phyloP scores from a whole-genome alignment of 1,140 invertebrate genomes.

The Stratiolaelaps scimitus region DNA sequence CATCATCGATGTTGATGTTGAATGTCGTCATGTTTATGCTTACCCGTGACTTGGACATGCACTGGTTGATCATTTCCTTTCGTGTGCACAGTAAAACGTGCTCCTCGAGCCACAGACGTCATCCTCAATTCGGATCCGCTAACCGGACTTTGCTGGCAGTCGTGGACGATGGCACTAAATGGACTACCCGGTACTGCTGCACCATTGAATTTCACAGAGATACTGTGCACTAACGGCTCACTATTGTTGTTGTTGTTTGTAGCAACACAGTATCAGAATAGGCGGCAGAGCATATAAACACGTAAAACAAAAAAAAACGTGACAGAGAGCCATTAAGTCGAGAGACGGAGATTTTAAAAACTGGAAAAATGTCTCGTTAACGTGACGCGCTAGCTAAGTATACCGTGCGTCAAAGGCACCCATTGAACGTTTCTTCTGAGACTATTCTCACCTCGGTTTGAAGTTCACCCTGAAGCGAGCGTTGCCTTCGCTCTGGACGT shows the following conservation, averaged over 20 bases:
- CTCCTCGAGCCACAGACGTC: conserved; percentile 48
- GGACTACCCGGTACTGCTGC: conserved; percentile 84
- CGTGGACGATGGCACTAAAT: conserved; percentile 57
- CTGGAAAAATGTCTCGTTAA: no score
- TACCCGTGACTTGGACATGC: conserved; percentile 36
- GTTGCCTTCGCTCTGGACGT: conserved; percentile 92
- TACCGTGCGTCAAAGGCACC: no score
- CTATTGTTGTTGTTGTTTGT: no score
- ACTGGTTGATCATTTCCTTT: conserved; percentile 38
- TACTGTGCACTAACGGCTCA: conserved; percentile 38
- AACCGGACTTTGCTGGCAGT: conserved; percentile 50
- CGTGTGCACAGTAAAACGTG: conserved; percentile 51
- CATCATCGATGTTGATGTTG: no score
- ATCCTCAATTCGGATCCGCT: conserved; percentile 51
- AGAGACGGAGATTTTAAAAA: no score
- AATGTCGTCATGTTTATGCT: no score
- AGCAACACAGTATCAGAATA: not conserved
- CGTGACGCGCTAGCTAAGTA: no score
- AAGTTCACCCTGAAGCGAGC: conserved; percentile 91
- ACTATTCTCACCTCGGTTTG: conserved; percentile 65
- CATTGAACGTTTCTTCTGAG: no score
- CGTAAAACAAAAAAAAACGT: conserved; percentile 46
- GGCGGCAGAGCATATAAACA: not conserved
- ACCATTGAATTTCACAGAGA: conserved; percentile 87
- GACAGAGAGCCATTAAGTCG: no score